Percentiles rank a stretch among this genome's conserved stretches.
Evolutionary conservation across 2,888 invertebrate genomes (phyloP).

Genomic region (Druceiella hillmani): DNA sequence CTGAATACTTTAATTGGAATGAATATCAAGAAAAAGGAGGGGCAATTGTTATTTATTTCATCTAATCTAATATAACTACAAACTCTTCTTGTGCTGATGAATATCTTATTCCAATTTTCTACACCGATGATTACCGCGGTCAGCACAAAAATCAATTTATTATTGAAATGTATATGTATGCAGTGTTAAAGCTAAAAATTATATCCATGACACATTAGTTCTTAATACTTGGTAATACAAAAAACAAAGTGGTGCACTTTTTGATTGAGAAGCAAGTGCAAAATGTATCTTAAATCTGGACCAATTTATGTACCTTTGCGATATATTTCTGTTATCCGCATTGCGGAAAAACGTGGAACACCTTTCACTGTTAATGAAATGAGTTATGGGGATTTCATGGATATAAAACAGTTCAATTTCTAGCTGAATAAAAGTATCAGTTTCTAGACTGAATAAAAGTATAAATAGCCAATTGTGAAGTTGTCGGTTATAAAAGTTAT

Average conservation of each 20-base stretch:
- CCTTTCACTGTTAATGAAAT: too few relatives aligned
- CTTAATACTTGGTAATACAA: conserved; percentile 10
- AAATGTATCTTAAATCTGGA: conserved; percentile 8
- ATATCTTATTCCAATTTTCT: too few relatives aligned
- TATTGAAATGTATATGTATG: conserved; percentile 15
- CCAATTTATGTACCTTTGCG: conserved; percentile 11
- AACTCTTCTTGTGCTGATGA: too few relatives aligned
- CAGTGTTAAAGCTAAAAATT: conserved; percentile 12
- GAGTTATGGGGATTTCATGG: too few relatives aligned
- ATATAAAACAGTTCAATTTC: too few relatives aligned
- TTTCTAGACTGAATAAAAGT: too few relatives aligned
- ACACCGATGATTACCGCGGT: too few relatives aligned
- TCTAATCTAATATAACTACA: conserved; percentile 12
- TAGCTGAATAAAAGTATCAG: too few relatives aligned
- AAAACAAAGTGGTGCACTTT: conserved; percentile 13
- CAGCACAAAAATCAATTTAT: conserved; percentile 22
- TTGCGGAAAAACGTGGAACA: conserved; percentile 7
- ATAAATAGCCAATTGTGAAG: too few relatives aligned
- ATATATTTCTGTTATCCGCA: conserved; percentile 9
- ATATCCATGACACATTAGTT: too few relatives aligned
- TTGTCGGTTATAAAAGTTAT: too few relatives aligned
- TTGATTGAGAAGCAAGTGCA: conserved; percentile 12
- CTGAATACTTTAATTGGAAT: conserved; percentile 7
- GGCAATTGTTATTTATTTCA: conserved; percentile 16
- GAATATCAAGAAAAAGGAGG: conserved; percentile 16